Base-by-base conservation (phyloP, 2,888 invertebrate genomes). In the Fragum whitleyi region DNA sequence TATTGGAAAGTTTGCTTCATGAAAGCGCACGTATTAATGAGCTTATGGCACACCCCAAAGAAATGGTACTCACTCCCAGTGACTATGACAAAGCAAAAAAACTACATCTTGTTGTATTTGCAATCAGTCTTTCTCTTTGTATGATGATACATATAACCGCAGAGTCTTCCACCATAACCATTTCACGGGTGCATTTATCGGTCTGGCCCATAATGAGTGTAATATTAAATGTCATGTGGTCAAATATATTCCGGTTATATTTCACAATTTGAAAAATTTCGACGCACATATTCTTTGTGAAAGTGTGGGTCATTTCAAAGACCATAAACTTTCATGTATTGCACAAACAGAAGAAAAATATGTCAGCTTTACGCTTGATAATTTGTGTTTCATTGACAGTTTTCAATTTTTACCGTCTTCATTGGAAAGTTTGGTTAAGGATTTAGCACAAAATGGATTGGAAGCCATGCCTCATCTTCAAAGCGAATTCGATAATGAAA, bases 21-120 rank as follows among this genome's bases (percentile, higher is more conserved):
- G 82, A 82, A 62, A 21, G 73, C 11, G 39, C 32, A 51, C 51
- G 70, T 32, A 78, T 82, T 23, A 1, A 69, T 23, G 32, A 71
- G 2, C 77, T 81, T 61, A 36, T 78, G 21, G 32, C 21, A 1
- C 61, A 51, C 21, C 59, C 71, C n/a, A 36, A 74, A 67, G 77
- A 74, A 0, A 74, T 81, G 74, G 19, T 57, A 28, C 85, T 83
- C n/a, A 51, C 29, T 68, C 57, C 74, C n/a, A 26, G 23, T 59
- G 57, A 59, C 3, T 14, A 11, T 59, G 57, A 21, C 2, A 57
- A 14, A 32, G 55, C 39, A 11, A 28, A 61, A 61, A 72, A 26
- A 26, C 42, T 19, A 62, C 47, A 1, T 14, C 23, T 32, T 74
- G 74, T 32, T 74, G 74, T 53, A 28, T 62, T 53, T 74, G 74